Conservation (phyloP, 2,888 invertebrate species). For the Lamellibrachia satsuma region DNA sequence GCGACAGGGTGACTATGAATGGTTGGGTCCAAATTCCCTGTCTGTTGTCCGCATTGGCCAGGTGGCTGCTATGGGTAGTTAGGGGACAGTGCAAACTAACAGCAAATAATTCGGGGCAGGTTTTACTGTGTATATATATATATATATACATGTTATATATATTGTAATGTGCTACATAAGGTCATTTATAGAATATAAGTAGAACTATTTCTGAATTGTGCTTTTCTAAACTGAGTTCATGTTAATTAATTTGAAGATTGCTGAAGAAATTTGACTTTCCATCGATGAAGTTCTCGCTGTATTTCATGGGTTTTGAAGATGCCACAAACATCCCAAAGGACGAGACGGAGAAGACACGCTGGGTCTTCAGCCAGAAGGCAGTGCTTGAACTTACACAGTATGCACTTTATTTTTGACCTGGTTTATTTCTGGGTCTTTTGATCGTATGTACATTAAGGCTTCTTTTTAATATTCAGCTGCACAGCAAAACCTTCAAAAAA, state of each 20-base stretch:
- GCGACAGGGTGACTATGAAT: too few species aligned
- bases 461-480: background rate
- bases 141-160: constrained; percentile 20
- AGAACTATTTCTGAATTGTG: too few species aligned
- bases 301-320: constrained; percentile 90
- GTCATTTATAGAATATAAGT: background rate
- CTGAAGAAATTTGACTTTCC: constrained; percentile 89
- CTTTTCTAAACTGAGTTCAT: background rate
- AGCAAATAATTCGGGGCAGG: too few species aligned
- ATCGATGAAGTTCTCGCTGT: constrained; percentile 86
- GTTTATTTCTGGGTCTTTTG: background rate
- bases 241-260: constrained; percentile 65
- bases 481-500: background rate
- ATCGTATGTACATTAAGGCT: too few species aligned
- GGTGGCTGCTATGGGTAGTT: too few species aligned
- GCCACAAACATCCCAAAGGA: constrained; percentile 79
- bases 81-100: too few species aligned
- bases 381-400: constrained; percentile 93
- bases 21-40: too few species aligned
- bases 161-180: background rate
- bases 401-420: constrained; percentile 59
- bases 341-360: constrained; percentile 74
- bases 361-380: constrained; percentile 85
- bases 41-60: too few species aligned
- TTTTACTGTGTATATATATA: constrained; percentile 22